Percentiles rank a stretch among this genome's conserved stretches.
phyloP scores from a whole-genome alignment of 2,113 vertebrate species.

The Miniopterus natalensis region DNA sequence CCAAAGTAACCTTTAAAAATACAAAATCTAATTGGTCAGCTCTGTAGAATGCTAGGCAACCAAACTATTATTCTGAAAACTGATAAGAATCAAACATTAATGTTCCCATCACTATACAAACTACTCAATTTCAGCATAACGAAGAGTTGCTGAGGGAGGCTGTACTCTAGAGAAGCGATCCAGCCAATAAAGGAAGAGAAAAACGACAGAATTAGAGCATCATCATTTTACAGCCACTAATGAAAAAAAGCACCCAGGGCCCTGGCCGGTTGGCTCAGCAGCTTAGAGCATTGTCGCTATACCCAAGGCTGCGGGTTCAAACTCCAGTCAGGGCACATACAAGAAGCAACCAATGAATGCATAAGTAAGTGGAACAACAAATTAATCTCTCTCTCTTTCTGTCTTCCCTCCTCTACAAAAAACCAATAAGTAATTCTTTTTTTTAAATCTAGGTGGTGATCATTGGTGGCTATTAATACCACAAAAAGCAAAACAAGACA shows the following conservation, averaged over 20 bases:
- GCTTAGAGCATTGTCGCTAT: no score
- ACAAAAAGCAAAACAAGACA: not conserved
- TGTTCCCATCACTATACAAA: not conserved
- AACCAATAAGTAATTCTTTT: no score
- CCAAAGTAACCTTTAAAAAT: conserved; percentile 36
- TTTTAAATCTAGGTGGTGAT: not conserved
- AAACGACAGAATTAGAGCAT: not conserved
- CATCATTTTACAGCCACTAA: not conserved
- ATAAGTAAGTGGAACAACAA: no score
- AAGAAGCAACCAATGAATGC: no score
- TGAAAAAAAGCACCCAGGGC: not conserved
- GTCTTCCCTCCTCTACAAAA: no score
- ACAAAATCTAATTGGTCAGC: not conserved
- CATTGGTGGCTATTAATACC: not conserved
- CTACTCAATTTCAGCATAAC: not conserved
- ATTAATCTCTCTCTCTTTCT: no score
- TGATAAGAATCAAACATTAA: conserved; percentile 4
- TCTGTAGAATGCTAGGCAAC: conserved; percentile 5
- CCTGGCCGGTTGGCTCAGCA: no score
- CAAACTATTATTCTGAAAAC: conserved; percentile 38
- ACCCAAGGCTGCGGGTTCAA: no score
- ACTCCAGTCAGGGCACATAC: no score
- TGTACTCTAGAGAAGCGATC: not conserved
- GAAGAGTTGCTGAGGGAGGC: not conserved
- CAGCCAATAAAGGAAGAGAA: not conserved